Evolutionary conservation across 2,888 invertebrate genomes (phyloP), one percentile per base, ranked within the genome.

Genomic region (Dorcus parallelipipedus): DNA sequence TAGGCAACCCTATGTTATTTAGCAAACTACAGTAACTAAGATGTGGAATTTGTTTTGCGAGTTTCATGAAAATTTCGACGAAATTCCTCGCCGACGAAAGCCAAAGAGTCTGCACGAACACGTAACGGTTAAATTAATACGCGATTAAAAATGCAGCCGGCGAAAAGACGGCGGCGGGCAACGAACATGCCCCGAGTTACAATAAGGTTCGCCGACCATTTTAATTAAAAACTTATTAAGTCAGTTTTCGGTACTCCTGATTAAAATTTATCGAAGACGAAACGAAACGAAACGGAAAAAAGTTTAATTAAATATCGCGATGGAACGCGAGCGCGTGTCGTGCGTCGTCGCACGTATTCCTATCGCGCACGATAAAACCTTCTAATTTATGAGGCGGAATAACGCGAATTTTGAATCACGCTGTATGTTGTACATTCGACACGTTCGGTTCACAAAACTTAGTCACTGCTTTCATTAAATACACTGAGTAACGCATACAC

Each of bases 181-280:
- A 60, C 59, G 65, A 64, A 58, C 62, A 64, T 60, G 56, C 64
- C 59, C 58, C 58, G 63, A 53, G 60, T 58, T 59, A 54, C 52
- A 61, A 63, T 62, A 61, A 59, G 56, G 48, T 59, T 56, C 62
- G 49, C 65, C 56, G 64, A 57, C 63, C 58, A 62, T 67, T 68
- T 68, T 66, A 68, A 68, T 68, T 68, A 68, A 68, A 67, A 67
- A 65, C 65, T 68, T 67, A 68, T 68, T 67, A 67, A 68, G 66
- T 65, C 66, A 63, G 64, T 67, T 67, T 67, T 68, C 66, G 66
- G 64, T 64, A 64, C 62, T 60, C 63, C 60, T 64, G 65, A 67
- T 64, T 64, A 64, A 66, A 68, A 68, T 66, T 68, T 67, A 67
- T 67, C 67, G 65, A 64, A 57, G n/a, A 8, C 20, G 14, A 45